Conservation (phyloP, 2,113 vertebrate genomes). For the Phaetusa simplex region DNA sequence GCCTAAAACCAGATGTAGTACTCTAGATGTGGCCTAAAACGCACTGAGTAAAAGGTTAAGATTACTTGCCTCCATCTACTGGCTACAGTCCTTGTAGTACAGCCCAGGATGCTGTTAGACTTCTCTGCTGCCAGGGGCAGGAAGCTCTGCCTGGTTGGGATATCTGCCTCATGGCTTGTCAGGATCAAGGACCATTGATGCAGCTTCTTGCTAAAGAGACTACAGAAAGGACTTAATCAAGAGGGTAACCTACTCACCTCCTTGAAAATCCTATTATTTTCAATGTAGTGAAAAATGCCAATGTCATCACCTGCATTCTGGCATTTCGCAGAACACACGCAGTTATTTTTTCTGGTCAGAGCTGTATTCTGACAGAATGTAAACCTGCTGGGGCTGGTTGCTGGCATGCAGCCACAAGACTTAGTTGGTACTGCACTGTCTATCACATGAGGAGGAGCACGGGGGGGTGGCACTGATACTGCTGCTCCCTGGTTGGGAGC, state of each 20-base stretch:
- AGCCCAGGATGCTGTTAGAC: neutral
- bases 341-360: neutral
- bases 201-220: neutral
- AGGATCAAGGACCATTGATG: neutral
- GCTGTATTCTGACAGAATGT: neutral
- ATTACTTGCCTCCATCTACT: neutral
- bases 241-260: neutral
- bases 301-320: neutral
- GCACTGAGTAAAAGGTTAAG: neutral
- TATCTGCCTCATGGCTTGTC: neutral
- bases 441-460: neutral
- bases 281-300: neutral
- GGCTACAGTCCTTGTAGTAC: rapidly evolving
- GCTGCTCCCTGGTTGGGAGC: neutral
- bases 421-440: neutral
- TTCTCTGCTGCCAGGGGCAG: neutral
- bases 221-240: neutral
- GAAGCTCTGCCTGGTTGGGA: neutral
- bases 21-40: neutral
- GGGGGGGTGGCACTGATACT: neutral
- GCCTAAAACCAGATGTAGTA: neutral
- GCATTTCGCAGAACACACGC: rapidly evolving
- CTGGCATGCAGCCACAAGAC: neutral
- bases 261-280: neutral
- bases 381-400: neutral